Evolutionary conservation across 2,797 vertebrate genomes (phyloP), one percentile per base, ranked within the genome.

Genomic region (Galago senegalensis): DNA sequence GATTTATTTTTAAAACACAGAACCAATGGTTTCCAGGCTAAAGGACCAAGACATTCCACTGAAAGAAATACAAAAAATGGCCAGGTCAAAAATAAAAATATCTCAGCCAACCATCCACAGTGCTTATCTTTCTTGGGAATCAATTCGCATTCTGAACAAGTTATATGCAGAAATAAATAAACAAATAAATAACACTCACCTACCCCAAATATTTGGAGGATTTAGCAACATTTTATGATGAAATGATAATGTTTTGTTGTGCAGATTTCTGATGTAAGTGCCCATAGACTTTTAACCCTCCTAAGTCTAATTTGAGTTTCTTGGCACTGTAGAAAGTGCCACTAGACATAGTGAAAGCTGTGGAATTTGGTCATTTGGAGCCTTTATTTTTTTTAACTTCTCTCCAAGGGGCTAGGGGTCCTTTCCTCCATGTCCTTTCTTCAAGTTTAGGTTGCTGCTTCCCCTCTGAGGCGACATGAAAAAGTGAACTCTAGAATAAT

Each of bases 81-180:
- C 61, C 43, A 61, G 58, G 13, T n/a, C 89, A 67, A 16, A 46
- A 86, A 43, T 69, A 84, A 9, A 93, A 17, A 27, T 77, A n/a
- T 3, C 72, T 87, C 77, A 84, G 76, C 60, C 37, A 92, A 69
- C 67, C 75, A 29, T 82, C 63, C n/a, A 82, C 58, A 84, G 89
- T 53, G 8, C 81, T 91, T 73, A 80, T 79, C 53, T 56, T 76
- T 79, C 63, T 76, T 93, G 85, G 89, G 63, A 96, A 95, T 29
- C 14, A 53, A 72, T 94, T 97, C 63, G 77, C 53, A 95, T 43
- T 87, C 80, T 93, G 91, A 93, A 63, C 53, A 73, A 73, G 65
- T 46, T 67, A 65, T 40, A 73, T 80, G 77, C 77, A 91, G 89
- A 97, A 96, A 65, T 65, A 93, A 43, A 63, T 80, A 75, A 90